Conservation (phyloP, 2,888 invertebrate genomes). For the Danaus chrysippus region DNA sequence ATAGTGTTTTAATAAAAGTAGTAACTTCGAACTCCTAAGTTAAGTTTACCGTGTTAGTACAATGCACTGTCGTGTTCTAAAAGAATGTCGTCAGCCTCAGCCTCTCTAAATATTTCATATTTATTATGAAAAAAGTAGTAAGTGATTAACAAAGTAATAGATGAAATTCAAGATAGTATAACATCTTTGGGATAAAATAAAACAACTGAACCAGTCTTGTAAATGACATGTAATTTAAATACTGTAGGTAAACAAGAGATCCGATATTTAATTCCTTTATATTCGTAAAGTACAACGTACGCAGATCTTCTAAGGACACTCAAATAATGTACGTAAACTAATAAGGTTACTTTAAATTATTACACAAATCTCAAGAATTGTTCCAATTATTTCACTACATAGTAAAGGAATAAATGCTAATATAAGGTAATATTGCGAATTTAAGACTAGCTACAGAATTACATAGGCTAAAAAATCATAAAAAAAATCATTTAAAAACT, state of each 20-base stretch:
- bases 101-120: too few species aligned
- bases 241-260: conserved; percentile 75
- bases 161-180: too few species aligned
- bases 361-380: not conserved
- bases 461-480: conserved; percentile 27
- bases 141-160: too few species aligned
- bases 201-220: conserved; percentile 74
- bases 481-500: conserved; percentile 24
- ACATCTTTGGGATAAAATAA: conserved; percentile 73
- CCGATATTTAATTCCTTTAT: conserved; percentile 63
- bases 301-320: conserved; percentile 17
- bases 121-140: too few species aligned
- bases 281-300: conserved; percentile 47
- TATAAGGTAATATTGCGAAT: conserved; percentile 30
- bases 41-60: too few species aligned
- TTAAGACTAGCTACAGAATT: conserved; percentile 35
- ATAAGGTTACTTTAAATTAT: conserved; percentile 4
- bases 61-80: too few species aligned
- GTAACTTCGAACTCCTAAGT: too few species aligned
- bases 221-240: conserved; percentile 78
- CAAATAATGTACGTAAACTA: not conserved
- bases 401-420: conserved; percentile 31
- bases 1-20: too few species aligned
- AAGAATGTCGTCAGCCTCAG: too few species aligned
- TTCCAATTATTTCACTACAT: conserved; percentile 16